Conservation (phyloP, 1,140 invertebrate species). For the Stegodyphus dumicola region DNA sequence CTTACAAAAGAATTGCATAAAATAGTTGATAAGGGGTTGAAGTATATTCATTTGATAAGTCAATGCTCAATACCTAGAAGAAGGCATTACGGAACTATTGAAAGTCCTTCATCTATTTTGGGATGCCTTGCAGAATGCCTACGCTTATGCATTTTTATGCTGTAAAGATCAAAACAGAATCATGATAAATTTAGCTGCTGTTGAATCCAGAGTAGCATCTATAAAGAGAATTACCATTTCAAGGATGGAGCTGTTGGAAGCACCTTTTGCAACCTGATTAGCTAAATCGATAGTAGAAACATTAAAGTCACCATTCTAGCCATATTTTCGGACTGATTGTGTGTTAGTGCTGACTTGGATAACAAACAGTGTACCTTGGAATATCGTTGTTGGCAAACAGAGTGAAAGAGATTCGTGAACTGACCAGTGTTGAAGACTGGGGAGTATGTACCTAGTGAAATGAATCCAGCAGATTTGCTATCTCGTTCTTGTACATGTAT, state of each 20-base stretch:
- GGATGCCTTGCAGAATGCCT: background rate
- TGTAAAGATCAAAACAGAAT: background rate
- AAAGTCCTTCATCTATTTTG: background rate
- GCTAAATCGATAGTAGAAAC: background rate
- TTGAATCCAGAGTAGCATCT: constrained; percentile 1
- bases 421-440: background rate
- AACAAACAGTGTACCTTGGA: constrained; percentile 1
- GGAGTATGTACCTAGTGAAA: background rate
- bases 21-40: background rate
- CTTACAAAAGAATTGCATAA: background rate
- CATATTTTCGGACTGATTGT: constrained; percentile 14
- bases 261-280: background rate
- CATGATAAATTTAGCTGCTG: background rate
- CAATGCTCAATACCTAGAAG: background rate
- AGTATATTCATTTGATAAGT: background rate
- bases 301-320: background rate
- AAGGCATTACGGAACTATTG: background rate
- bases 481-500: background rate
- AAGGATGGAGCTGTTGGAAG: background rate
- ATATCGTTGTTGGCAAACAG: background rate
- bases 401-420: constrained; percentile 6
- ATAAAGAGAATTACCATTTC: constrained; percentile 1
- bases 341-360: constrained; percentile 1
- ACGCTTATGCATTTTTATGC: constrained; percentile 8
- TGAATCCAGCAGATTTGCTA: constrained; percentile 3